Evolutionary conservation across 2,113 vertebrate species (phyloP).

Genomic region (Cephalophus harveyi): DNA sequence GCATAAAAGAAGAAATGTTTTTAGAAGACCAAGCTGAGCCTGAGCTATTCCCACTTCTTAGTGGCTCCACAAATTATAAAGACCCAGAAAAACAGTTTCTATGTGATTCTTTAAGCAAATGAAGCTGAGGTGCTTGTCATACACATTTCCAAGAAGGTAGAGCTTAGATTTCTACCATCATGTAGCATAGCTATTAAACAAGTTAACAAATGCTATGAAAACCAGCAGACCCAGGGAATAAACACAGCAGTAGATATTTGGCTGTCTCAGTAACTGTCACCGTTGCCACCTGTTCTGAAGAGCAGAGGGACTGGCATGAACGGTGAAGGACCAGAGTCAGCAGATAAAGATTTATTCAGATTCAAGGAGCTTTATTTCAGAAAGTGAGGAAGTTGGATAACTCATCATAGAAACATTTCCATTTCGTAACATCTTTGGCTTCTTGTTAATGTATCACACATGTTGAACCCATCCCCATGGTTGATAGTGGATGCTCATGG

Average conservation of each 20-base stretch:
- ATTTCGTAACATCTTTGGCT: background rate
- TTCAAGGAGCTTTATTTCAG: conserved; percentile 1
- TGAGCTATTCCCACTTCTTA: too few relatives aligned
- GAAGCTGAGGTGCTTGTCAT: too few relatives aligned
- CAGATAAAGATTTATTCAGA: background rate
- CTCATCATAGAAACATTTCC: background rate
- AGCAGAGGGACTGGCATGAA: background rate
- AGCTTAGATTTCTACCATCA: too few relatives aligned
- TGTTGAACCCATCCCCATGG: background rate
- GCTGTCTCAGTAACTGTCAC: background rate
- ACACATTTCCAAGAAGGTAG: too few relatives aligned
- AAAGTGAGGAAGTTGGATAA: background rate
- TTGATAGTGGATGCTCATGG: background rate
- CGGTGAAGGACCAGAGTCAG: background rate
- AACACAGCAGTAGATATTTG: background rate
- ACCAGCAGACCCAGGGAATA: background rate
- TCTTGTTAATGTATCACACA: background rate
- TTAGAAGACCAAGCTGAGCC: too few relatives aligned
- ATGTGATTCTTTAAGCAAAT: too few relatives aligned
- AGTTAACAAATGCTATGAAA: background rate
- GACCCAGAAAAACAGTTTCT: too few relatives aligned
- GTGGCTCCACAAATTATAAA: too few relatives aligned
- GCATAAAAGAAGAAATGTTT: too few relatives aligned
- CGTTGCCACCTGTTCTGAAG: background rate
- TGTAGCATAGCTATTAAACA: background rate